Percentiles rank a stretch among this genome's conserved stretches.
phyloP scores from a whole-genome alignment of 1,140 invertebrate genomes.

The Ceratina australensis region DNA sequence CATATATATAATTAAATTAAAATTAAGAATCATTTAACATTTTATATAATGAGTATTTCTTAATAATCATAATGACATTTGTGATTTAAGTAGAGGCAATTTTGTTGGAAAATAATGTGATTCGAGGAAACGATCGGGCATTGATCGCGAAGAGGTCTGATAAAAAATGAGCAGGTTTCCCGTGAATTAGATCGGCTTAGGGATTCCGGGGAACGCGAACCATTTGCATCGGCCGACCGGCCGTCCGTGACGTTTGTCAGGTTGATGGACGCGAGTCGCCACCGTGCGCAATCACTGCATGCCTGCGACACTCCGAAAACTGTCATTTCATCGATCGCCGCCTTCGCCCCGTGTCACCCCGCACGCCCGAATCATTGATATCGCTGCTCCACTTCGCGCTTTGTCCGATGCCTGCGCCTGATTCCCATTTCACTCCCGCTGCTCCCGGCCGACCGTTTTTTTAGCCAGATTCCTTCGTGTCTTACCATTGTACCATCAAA shows the following conservation, averaged over 20 bases:
- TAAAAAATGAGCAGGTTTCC: slow-evolving; percentile 25
- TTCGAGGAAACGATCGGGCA: too few species aligned
- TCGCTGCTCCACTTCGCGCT: slow-evolving; percentile 22
- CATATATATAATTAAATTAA: too few species aligned
- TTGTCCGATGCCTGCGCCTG: slow-evolving; percentile 4
- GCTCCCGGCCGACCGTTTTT: slow-evolving; percentile 10
- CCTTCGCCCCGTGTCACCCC: too few species aligned
- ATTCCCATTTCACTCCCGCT: slow-evolving; percentile 27
- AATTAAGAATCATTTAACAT: too few species aligned
- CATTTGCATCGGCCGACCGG: slow-evolving; percentile 19
- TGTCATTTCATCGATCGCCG: slow-evolving; percentile 40
- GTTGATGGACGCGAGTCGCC: slow-evolving; percentile 38
- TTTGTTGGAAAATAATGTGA: too few species aligned
- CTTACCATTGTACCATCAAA: too few species aligned
- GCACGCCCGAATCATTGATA: slow-evolving; percentile 31
- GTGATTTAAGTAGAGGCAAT: too few species aligned
- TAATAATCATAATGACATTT: too few species aligned
- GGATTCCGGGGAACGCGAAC: neutral
- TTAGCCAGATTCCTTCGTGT: too few species aligned
- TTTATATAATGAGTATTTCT: too few species aligned
- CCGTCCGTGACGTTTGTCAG: slow-evolving; percentile 34
- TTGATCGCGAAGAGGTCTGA: too few species aligned
- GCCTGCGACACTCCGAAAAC: slow-evolving; percentile 25
- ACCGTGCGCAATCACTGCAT: slow-evolving; percentile 31
- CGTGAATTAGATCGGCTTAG: slow-evolving; percentile 29